Evolutionary conservation across 2,797 vertebrate species (phyloP), one percentile per base, ranked within the genome.

Genomic region (Podargus strigoides): DNA sequence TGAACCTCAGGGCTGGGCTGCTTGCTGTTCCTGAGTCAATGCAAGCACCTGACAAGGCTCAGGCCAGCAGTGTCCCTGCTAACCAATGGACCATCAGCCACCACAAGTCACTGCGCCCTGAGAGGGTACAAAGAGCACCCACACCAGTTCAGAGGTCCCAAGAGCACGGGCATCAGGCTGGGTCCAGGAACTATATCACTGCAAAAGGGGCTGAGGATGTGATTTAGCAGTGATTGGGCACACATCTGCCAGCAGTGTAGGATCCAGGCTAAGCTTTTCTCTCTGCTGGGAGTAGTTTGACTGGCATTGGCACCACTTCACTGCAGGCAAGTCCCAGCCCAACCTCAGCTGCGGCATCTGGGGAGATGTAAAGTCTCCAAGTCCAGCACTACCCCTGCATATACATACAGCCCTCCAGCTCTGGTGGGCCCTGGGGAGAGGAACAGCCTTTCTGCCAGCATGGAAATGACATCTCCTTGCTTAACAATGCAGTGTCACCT

Each of bases 131-230:
- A 26, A 44, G 24, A 36, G n/a, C 64, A 52, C 0, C 20, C 28
- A 4, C 12, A 2, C 0, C 12, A 5, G 0, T 12, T 18, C 42
- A 37, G 30, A 42, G 18, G 17, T 23, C 27, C 18, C 41, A 22
- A 17, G 49, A 50, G 2, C 3, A 2, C 3, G 24, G 66, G 14
- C 30, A 19, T 21, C 14, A 30, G n/a, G 12, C 15, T 34, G 39
- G 28, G 2, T 23, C 30, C n/a, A 36, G 75, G 42, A 30, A 27
- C 4, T 19, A 56, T n/a, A 70, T 26, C 28, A 2, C 12, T 49
- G 59, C 32, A 63, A 58, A 15, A 77, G 42, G 27, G 44, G n/a
- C 19, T 66, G 68, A 10, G 47, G 24, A 5, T 58, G 73, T 53
- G 27, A 67, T 49, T 55, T 9, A 41, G 62, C 66, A 59, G 63